Percentiles rank a stretch among this genome's conserved stretches.
These are phyloP conservation scores for Sinocyclocheilus anshuiensis DNA, from an alignment of 2,113 vertebrate genomes.

Conservation along the genomic window DNA sequence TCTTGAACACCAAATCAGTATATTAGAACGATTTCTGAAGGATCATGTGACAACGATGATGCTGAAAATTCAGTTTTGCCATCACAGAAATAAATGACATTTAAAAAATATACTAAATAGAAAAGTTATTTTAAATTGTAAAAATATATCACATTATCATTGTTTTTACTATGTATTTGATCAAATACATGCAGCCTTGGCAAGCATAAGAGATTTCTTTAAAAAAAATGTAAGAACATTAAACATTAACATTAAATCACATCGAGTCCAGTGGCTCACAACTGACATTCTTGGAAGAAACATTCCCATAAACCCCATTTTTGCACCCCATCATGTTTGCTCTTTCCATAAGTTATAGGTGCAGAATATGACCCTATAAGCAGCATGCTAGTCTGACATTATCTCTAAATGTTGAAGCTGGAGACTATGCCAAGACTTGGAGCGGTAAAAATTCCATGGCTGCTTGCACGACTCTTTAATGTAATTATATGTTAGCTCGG, in stretches of 20 bases:
- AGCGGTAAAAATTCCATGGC: slow-evolving; percentile 52
- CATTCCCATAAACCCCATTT: background rate
- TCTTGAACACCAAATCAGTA: too few relatives aligned
- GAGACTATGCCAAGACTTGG: slow-evolving; percentile 29
- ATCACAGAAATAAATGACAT: too few relatives aligned
- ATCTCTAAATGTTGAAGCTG: slow-evolving; percentile 33
- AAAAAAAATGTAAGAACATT: too few relatives aligned
- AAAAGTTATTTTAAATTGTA: too few relatives aligned
- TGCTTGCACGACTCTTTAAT: slow-evolving; percentile 35
- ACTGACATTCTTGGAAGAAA: background rate
- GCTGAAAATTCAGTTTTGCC: too few relatives aligned
- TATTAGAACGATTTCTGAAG: too few relatives aligned
- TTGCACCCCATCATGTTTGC: slow-evolving; percentile 12
- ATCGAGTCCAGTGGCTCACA: background rate
- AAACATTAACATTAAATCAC: background rate
- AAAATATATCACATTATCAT: too few relatives aligned
- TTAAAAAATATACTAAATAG: too few relatives aligned
- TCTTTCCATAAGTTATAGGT: background rate
- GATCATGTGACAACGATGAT: too few relatives aligned
- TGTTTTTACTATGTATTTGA: background rate
- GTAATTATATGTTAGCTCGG: slow-evolving; percentile 43
- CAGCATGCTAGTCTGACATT: slow-evolving; percentile 21
- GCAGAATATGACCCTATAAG: background rate
- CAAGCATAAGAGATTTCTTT: too few relatives aligned
- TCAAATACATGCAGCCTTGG: background rate